Evolutionary conservation across 2,113 vertebrate genomes (phyloP).

Genomic region (Amblyornis subalaris): DNA sequence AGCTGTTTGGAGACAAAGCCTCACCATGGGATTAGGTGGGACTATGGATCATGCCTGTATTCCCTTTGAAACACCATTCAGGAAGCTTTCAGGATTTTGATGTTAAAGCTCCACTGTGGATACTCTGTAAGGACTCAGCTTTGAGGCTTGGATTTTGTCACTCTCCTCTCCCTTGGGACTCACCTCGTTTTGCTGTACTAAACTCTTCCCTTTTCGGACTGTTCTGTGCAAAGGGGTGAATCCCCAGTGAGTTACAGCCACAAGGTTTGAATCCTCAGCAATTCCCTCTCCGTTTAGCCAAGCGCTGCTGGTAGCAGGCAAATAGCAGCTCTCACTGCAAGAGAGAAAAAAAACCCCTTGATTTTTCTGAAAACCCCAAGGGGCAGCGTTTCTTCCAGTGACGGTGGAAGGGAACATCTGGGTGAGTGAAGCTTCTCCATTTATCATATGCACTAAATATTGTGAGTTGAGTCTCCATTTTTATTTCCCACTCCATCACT

Average conservation of each 20-base stretch:
- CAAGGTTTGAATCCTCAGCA: not conserved
- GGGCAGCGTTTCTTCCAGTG: not conserved
- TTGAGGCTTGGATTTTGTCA: not conserved
- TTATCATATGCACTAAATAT: not conserved
- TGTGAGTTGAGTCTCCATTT: not conserved
- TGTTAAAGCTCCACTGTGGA: not conserved
- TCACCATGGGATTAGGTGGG: not conserved
- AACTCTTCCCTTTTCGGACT: not conserved
- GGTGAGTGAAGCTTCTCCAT: not conserved
- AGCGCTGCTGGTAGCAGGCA: not conserved
- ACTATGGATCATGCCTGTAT: not conserved
- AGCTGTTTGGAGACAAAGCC: not conserved
- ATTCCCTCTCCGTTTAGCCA: not conserved
- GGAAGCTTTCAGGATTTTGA: not conserved
- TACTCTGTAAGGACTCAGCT: not conserved
- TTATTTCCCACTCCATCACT: conserved; percentile 13
- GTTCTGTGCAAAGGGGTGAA: not conserved
- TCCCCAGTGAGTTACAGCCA: not conserved
- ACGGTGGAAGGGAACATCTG: not conserved
- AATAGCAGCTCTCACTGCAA: not conserved
- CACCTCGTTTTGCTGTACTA: not conserved
- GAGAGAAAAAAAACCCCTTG: not conserved
- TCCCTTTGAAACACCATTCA: not conserved
- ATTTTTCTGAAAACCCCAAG: not conserved
- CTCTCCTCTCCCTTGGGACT: not conserved